Conservation (phyloP, 2,113 vertebrate species). For the Cathartes aura region DNA sequence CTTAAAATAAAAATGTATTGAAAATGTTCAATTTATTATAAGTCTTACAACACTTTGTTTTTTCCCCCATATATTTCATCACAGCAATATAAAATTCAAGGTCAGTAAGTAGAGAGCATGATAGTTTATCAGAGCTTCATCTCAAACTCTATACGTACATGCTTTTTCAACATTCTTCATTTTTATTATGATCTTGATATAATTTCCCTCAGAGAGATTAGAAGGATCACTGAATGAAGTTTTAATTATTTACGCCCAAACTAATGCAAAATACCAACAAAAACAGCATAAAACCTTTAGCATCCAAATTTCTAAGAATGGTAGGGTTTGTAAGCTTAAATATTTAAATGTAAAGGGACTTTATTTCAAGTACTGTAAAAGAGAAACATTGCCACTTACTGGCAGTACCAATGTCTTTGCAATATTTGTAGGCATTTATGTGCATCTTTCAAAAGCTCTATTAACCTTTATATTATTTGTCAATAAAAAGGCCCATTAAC, state of each 20-base stretch:
- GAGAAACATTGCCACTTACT: slow-evolving; percentile 66
- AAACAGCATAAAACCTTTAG: background rate
- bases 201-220: background rate
- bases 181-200: background rate
- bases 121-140: background rate
- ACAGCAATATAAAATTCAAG: background rate
- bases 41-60: background rate
- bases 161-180: background rate
- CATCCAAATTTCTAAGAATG: background rate
- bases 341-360: background rate
- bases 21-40: background rate
- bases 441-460: slow-evolving; percentile 53
- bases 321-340: background rate
- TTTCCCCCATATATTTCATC: background rate
- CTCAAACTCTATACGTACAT: background rate
- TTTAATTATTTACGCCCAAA: slow-evolving; percentile 2
- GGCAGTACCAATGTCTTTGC: background rate
- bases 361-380: background rate
- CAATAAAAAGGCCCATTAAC: slow-evolving; percentile 68
- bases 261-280: background rate
- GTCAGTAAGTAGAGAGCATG: background rate
- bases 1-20: background rate
- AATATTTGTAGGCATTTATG: background rate
- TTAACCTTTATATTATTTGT: slow-evolving; percentile 58
- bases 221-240: background rate